These are phyloP conservation scores for Creontiades dilutus DNA, from an alignment of 2,888 invertebrate species.

Conservation along the genomic window DNA sequence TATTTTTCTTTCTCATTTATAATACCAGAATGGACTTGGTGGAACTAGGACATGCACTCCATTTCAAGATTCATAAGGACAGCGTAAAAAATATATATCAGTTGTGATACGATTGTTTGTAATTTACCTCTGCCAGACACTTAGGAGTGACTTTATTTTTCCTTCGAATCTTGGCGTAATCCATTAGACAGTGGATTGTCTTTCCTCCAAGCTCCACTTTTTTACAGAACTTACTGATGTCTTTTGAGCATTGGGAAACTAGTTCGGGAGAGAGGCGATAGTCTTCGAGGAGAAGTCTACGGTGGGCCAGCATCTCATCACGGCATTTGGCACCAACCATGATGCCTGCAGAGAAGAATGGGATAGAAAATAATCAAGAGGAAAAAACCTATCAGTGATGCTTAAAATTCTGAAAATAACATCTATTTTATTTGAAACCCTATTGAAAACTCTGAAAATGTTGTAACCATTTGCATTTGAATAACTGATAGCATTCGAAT, in stretches of 20 bases:
- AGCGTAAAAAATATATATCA: too few species aligned
- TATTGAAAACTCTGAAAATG: too few species aligned
- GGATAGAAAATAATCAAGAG: not conserved
- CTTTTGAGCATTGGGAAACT: slow-evolving; percentile 90
- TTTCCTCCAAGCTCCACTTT: slow-evolving; percentile 89
- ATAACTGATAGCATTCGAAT: too few species aligned
- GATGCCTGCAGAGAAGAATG: not conserved
- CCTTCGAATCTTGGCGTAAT: slow-evolving; percentile 86
- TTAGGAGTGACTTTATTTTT: slow-evolving; percentile 84
- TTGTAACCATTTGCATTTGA: too few species aligned
- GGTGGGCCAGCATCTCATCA: slow-evolving; percentile 93
- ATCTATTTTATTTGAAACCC: too few species aligned
- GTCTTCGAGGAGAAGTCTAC: slow-evolving; percentile 94
- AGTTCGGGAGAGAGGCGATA: slow-evolving; percentile 96
- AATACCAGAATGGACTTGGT: too few species aligned
- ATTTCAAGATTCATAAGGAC: too few species aligned
- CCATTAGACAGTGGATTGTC: slow-evolving; percentile 97
- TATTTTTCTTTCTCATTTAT: too few species aligned
- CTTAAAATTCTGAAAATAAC: too few species aligned
- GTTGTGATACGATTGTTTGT: not conserved
- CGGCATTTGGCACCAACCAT: slow-evolving; percentile 81
- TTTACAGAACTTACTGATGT: slow-evolving; percentile 88
- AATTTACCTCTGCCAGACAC: slow-evolving; percentile 86
- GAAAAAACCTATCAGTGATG: too few species aligned
- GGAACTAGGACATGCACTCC: too few species aligned